phyloP scores from a whole-genome alignment of 2,797 vertebrate genomes.

The Hemibagrus guttatus region DNA sequence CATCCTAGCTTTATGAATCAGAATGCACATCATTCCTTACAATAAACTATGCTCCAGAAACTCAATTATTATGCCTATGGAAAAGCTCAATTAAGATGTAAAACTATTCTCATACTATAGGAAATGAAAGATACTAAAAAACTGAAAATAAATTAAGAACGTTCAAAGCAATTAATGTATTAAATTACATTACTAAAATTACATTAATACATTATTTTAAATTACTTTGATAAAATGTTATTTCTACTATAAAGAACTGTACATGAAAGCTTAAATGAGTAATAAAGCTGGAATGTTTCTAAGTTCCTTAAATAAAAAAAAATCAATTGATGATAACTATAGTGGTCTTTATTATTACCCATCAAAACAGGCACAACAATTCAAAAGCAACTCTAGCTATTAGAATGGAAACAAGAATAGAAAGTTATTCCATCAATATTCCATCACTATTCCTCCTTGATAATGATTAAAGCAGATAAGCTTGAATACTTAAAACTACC shows the following conservation, averaged over 20 bases:
- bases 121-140: not conserved
- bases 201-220: too few relatives aligned
- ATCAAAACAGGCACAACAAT: not conserved
- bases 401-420: not conserved
- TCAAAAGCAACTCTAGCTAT: not conserved
- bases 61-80: not conserved
- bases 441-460: too few relatives aligned
- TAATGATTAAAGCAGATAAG: not conserved
- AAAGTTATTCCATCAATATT: not conserved
- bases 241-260: not conserved
- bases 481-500: too few relatives aligned
- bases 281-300: not conserved
- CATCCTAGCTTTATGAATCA: not conserved
- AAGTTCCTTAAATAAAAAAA: not conserved
- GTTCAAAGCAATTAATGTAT: not conserved
- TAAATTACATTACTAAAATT: not conserved
- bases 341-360: not conserved
- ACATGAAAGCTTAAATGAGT: not conserved
- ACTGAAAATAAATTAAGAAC: not conserved
- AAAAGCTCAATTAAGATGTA: not conserved
- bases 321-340: not conserved
- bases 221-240: too few relatives aligned
- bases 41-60: not conserved
- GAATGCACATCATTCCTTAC: not conserved
- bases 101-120: not conserved